These are phyloP conservation scores for Chelon labrosus DNA, from an alignment of 2,797 vertebrate genomes.

Conservation along the genomic window DNA sequence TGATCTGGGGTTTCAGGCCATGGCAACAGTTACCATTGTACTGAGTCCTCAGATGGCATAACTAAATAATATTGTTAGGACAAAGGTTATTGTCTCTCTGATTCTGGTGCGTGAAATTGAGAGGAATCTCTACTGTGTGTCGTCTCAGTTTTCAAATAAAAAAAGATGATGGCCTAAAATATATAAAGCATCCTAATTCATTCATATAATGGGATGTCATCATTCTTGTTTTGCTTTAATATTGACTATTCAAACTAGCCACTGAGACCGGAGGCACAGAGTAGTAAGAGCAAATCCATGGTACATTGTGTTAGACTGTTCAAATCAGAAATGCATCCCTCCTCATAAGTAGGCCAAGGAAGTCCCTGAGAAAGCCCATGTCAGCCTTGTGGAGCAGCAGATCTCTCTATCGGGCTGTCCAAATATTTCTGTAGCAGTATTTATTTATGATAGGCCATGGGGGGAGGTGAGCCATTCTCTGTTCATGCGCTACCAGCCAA, in stretches of 20 bases:
- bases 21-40: slow-evolving; percentile 17
- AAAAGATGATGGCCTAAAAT: not conserved
- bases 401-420: slow-evolving; percentile 74
- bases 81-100: slow-evolving; percentile 32
- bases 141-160: slow-evolving; percentile 7
- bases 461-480: slow-evolving; percentile 69
- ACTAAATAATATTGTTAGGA: slow-evolving; percentile 37
- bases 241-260: slow-evolving; percentile 21
- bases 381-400: slow-evolving; percentile 67
- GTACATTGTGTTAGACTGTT: slow-evolving; percentile 40
- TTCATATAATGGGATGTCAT: slow-evolving; percentile 4
- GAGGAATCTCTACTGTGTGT: slow-evolving; percentile 8
- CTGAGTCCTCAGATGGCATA: slow-evolving; percentile 22
- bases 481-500: slow-evolving; percentile 70
- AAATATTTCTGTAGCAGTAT: slow-evolving; percentile 83
- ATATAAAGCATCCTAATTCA: slow-evolving; percentile 28
- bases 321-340: slow-evolving; percentile 65
- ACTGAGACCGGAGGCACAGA: not conserved
- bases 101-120: slow-evolving; percentile 33
- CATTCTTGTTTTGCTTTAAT: slow-evolving; percentile 27
- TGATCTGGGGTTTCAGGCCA: slow-evolving; percentile 14
- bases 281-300: slow-evolving; percentile 24
- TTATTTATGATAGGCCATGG: slow-evolving; percentile 81
- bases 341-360: slow-evolving; percentile 74
- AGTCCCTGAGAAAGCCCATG: slow-evolving; percentile 74